phyloP scores from a whole-genome alignment of 2,797 vertebrate species.

The Poecilia velifera region DNA sequence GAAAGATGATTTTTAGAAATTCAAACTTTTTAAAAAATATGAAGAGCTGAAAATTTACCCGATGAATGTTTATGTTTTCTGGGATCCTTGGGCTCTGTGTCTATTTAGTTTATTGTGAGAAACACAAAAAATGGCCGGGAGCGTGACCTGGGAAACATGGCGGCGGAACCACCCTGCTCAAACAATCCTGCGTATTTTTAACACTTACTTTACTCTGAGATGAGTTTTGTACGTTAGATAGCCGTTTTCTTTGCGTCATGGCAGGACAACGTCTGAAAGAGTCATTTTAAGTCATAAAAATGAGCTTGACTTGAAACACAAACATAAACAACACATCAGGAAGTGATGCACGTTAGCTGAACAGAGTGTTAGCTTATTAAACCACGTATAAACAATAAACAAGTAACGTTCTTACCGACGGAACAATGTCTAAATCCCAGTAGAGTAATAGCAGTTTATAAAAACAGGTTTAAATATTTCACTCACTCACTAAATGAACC shows the following conservation, averaged over 20 bases:
- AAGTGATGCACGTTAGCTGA: not conserved
- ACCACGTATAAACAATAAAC: not conserved
- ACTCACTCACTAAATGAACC: not conserved
- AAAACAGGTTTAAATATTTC: not conserved
- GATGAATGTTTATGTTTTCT: not conserved
- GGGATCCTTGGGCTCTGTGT: not conserved
- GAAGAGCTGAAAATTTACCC: not conserved
- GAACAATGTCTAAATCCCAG: not conserved
- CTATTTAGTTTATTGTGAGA: not conserved
- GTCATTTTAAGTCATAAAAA: not conserved
- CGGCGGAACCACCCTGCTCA: not conserved
- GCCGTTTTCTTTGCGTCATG: constrained; percentile 63
- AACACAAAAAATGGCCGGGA: not conserved
- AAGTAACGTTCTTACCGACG: not conserved
- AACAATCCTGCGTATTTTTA: not conserved
- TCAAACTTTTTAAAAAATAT: not conserved
- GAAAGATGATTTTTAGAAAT: not conserved
- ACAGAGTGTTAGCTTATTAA: not conserved
- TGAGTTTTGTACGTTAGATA: constrained; percentile 9
- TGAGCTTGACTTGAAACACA: not conserved
- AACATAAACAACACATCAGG: not conserved
- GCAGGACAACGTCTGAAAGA: not conserved
- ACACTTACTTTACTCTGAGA: constrained; percentile 45
- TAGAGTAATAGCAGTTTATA: too few relatives aligned
- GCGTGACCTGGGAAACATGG: not conserved